Evolutionary conservation across 1,140 invertebrate genomes (phyloP).

Genomic region (Drosophila dunni): DNA sequence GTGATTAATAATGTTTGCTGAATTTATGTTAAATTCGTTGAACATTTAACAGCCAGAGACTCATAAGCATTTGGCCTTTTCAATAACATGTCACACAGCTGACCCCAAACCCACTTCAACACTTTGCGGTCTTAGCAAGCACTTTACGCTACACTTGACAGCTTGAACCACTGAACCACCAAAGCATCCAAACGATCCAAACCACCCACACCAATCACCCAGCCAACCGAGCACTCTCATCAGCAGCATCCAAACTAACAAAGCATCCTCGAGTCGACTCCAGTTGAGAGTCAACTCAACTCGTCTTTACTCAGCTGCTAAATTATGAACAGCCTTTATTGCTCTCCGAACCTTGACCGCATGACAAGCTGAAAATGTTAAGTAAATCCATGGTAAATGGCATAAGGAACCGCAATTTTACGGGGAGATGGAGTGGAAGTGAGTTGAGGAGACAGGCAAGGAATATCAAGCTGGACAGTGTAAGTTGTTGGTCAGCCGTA

Average conservation of each 20-base stretch:
- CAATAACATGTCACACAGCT: constrained; percentile 43
- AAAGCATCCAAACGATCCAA: not conserved
- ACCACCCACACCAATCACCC: too few species aligned
- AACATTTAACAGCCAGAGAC: not conserved
- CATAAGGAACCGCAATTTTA: constrained; percentile 32
- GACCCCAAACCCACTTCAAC: constrained; percentile 46
- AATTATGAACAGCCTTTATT: constrained; percentile 71
- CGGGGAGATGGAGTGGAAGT: not conserved
- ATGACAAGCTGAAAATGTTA: constrained; percentile 69
- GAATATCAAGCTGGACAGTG: not conserved
- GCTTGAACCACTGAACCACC: constrained; percentile 30
- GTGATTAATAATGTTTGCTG: not conserved
- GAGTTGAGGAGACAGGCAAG: not conserved
- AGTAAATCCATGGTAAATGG: constrained; percentile 52
- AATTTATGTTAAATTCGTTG: not conserved
- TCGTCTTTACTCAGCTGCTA: constrained; percentile 40
- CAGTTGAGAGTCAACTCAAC: constrained; percentile 34
- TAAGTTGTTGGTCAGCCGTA: constrained; percentile 42
- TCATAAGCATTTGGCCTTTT: constrained; percentile 45
- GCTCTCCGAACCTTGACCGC: constrained; percentile 67
- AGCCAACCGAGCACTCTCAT: constrained; percentile 3
- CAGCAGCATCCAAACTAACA: constrained; percentile 14
- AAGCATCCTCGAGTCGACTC: constrained; percentile 6
- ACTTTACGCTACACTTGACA: constrained; percentile 52
- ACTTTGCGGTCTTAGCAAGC: constrained; percentile 47